Conservation (phyloP, 2,888 invertebrate species). For the Reticulitermes lucifugus region DNA sequence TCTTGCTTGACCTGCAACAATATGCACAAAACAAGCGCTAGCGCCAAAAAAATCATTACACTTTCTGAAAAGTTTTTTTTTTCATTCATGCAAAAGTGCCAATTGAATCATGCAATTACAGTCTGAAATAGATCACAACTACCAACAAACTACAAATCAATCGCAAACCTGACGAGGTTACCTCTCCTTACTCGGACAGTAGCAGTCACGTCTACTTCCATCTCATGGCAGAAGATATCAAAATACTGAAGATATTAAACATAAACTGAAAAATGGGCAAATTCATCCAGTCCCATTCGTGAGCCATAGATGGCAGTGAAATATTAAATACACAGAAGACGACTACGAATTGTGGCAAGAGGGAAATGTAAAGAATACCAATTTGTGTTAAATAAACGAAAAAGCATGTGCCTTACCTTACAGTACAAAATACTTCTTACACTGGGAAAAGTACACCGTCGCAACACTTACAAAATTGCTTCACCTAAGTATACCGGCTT, state of each 20-base stretch:
- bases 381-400: neutral
- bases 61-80: neutral
- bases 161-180: slow-evolving; percentile 35
- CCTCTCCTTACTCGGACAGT: slow-evolving; percentile 23
- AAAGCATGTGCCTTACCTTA: slow-evolving; percentile 38
- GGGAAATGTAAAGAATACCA: slow-evolving; percentile 21
- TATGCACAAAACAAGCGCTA: neutral
- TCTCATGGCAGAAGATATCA: neutral
- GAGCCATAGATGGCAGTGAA: slow-evolving; percentile 36
- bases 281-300: slow-evolving; percentile 12
- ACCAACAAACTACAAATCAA: neutral
- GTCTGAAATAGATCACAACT: slow-evolving; percentile 8
- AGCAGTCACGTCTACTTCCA: slow-evolving; percentile 39
- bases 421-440: neutral
- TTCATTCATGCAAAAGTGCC: slow-evolving; percentile 3
- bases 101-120: slow-evolving; percentile 23
- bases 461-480: slow-evolving; percentile 32
- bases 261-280: neutral
- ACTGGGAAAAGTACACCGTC: slow-evolving; percentile 9
- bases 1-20: slow-evolving; percentile 60
- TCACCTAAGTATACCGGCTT: slow-evolving; percentile 3
- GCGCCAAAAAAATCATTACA: neutral
- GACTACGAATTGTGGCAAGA: slow-evolving; percentile 2
- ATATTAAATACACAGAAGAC: slow-evolving; percentile 33
- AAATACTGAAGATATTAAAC: neutral